phyloP scores from a whole-genome alignment of 2,113 vertebrate species.

The Peucedramus taeniatus region DNA sequence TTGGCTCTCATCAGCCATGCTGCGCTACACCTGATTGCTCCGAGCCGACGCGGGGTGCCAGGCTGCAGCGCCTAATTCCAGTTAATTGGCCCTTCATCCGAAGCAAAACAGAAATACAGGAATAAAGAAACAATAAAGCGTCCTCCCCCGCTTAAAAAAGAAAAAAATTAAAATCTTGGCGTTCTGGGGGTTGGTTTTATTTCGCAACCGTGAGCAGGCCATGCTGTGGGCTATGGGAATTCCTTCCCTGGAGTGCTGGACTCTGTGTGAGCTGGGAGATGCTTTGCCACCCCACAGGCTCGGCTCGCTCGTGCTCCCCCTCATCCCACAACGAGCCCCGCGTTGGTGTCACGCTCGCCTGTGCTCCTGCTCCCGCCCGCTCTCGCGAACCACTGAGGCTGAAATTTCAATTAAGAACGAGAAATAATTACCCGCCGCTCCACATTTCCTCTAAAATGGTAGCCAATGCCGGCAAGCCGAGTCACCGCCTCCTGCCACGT shows the following conservation, averaged over 20 bases:
- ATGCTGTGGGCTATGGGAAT: neutral
- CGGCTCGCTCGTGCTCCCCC: neutral
- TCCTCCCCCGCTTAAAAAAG: neutral
- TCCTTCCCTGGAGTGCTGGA: neutral
- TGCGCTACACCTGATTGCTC: conserved; percentile 46
- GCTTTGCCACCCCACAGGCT: conserved; percentile 4
- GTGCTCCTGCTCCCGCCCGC: conserved; percentile 20
- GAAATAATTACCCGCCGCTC: conserved; percentile 69
- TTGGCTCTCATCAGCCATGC: conserved; percentile 63
- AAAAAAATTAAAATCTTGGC: neutral
- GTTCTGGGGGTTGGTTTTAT: neutral
- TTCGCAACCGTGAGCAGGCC: neutral
- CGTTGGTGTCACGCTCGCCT: neutral
- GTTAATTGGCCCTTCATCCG: conserved; percentile 56
- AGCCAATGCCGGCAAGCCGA: conserved; percentile 37
- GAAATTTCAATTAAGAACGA: conserved; percentile 76
- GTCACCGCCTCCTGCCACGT: neutral
- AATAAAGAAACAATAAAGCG: conserved; percentile 31
- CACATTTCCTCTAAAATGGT: conserved; percentile 50
- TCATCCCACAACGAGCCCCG: neutral
- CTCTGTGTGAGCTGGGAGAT: neutral
- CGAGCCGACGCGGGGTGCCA: conserved; percentile 35
- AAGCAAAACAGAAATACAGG: conserved; percentile 46
- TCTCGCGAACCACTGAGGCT: conserved; percentile 64
- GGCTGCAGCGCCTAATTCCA: conserved; percentile 51